phyloP scores from a whole-genome alignment of 2,888 invertebrate species.

The Ichneumoninae sp. region DNA sequence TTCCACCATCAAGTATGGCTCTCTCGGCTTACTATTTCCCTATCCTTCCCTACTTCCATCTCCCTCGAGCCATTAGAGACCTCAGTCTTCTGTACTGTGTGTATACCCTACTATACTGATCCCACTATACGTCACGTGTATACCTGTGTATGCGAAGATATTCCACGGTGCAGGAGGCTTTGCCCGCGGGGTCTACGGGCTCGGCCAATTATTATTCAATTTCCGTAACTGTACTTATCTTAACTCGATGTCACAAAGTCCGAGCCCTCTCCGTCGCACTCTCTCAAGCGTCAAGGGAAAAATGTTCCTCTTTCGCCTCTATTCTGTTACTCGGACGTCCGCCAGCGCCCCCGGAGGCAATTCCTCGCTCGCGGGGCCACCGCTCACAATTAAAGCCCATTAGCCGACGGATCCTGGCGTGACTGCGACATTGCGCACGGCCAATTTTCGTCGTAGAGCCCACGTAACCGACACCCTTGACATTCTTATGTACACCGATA shows the following conservation, averaged over 20 bases:
- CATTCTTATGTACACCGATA: constrained; percentile 74
- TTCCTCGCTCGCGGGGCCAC: constrained; percentile 66
- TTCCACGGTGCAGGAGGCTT: constrained; percentile 33
- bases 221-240: constrained; percentile 81
- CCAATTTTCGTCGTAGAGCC: constrained; percentile 70
- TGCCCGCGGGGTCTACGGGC: constrained; percentile 53
- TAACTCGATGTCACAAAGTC: constrained; percentile 80
- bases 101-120: neutral
- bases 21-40: constrained; percentile 16
- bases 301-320: constrained; percentile 22
- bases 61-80: constrained; percentile 26
- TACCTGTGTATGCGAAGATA: constrained; percentile 19
- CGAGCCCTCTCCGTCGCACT: constrained; percentile 28
- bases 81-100: constrained; percentile 16
- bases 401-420: constrained; percentile 76
- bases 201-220: constrained; percentile 82
- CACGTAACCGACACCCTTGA: constrained; percentile 78
- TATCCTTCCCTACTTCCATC: neutral
- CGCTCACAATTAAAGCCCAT: constrained; percentile 81
- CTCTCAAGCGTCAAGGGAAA: constrained; percentile 15
- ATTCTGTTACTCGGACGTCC: constrained; percentile 54
- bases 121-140: constrained; percentile 1
- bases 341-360: constrained; percentile 66
- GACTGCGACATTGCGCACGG: constrained; percentile 72
- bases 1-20: constrained; percentile 39